Base-by-base conservation (phyloP, 2,113 vertebrate species). In the Athene noctua region DNA sequence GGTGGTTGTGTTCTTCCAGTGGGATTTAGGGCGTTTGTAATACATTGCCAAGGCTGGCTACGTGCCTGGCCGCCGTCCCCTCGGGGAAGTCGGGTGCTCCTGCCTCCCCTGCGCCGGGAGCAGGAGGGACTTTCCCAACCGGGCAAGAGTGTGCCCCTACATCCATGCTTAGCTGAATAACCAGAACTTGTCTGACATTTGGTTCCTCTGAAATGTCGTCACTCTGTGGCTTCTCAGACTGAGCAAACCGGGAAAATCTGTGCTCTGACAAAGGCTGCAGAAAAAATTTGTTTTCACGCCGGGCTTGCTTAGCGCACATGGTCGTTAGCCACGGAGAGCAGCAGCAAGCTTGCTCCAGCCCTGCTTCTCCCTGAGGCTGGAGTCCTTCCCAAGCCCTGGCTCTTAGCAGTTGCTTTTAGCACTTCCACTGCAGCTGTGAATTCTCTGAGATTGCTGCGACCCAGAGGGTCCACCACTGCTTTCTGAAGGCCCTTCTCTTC, bases 61-160 rank as follows among this genome's bases (percentile, higher is more conserved):
- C 6, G 10, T 70, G 93, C 91, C 88, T 29, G 52, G 30, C 22
- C 54, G 52, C 1, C 0, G 4, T 54, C 61, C 68, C 80, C 81
- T 6, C 6, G 8, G 80, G 92, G 63, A 34, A 44, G 67, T 30
- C 0, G 6, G 55, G 36, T 0, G 62, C 71, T 67, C 13, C 71
- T 78, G 46, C 40, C 38, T 58, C 57, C 51, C 61, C 46, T 42
- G 66, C 19, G 2, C 17, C 1, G 1, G 30, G 54, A 87, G 62
- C 38, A 16, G 36, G 46, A 66, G 61, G 16, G 47, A 63, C 57
- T 62, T 70, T 70, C 80, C 86, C 18, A 2, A 1, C 10, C 0
- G 59, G 34, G 81, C 34, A 57, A 10, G 46, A 62, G 23, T 0
- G 2, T 0, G 1, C n/a, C 54, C 61, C 61, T 74, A 67, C 51